Percentiles rank a stretch among this genome's conserved stretches.
These are phyloP conservation scores for Pachyramphus minor DNA, from an alignment of 2,113 vertebrate genomes.

Conservation along the genomic window DNA sequence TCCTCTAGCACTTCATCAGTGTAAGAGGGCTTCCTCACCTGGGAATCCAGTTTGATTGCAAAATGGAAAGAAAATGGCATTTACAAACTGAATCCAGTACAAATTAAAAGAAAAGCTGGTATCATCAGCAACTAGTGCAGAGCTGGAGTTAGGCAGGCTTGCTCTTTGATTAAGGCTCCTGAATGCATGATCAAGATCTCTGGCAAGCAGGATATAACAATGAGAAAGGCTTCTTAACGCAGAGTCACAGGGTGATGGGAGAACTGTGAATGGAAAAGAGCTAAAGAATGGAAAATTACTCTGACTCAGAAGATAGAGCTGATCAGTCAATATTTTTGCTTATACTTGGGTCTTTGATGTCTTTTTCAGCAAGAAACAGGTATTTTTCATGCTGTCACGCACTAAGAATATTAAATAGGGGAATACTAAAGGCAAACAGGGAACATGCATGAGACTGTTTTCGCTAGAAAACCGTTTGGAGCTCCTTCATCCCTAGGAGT, in stretches of 20 bases:
- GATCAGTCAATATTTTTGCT: not conserved
- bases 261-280: not conserved
- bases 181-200: not conserved
- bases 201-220: not conserved
- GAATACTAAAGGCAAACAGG: not conserved
- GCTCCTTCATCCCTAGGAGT: not conserved
- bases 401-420: not conserved
- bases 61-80: not conserved
- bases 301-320: not conserved
- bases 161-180: not conserved
- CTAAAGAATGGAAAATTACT: not conserved
- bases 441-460: fast-evolving
- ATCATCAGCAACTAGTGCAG: not conserved
- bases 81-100: not conserved
- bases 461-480: not conserved
- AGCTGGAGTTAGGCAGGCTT: not conserved
- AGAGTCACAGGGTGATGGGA: not conserved
- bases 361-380: not conserved
- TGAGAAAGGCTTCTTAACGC: not conserved
- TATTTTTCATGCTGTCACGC: not conserved
- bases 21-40: not conserved
- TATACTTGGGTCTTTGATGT: not conserved
- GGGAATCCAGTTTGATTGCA: not conserved
- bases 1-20: not conserved
- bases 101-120: not conserved